Percentiles rank a stretch among this genome's conserved stretches.
Evolutionary conservation across 53 echinoderm and acorn worm genomes (phyloP).

Genomic region (Crossaster papposus): DNA sequence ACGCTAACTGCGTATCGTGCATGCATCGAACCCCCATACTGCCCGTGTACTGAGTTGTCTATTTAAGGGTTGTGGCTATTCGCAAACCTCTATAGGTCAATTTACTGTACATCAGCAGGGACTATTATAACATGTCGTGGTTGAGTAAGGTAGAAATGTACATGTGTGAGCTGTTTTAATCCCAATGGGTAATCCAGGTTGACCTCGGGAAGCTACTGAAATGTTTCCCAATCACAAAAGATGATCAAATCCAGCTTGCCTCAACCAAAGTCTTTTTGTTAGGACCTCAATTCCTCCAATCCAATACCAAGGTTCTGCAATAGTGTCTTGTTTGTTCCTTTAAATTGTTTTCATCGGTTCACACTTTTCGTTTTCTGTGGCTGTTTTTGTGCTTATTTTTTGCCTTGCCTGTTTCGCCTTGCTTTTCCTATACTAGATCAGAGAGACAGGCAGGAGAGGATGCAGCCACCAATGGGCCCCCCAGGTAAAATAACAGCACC

Average conservation of each 20-base stretch:
- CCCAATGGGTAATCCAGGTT: too few relatives aligned
- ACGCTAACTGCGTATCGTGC: too few relatives aligned
- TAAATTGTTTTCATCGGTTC: not conserved
- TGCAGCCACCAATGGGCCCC: constrained; percentile 50
- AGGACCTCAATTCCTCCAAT: not conserved
- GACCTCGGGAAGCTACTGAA: too few relatives aligned
- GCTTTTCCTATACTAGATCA: constrained; percentile 46
- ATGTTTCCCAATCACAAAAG: too few relatives aligned
- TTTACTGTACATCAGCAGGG: too few relatives aligned
- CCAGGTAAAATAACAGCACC: constrained; percentile 53
- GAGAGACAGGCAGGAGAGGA: constrained; percentile 37
- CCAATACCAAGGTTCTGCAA: not conserved
- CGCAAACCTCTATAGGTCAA: too few relatives aligned
- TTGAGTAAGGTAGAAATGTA: too few relatives aligned
- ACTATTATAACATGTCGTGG: too few relatives aligned
- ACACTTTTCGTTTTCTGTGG: not conserved
- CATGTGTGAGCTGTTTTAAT: too few relatives aligned
- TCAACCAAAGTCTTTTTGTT: not conserved
- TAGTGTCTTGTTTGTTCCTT: not conserved
- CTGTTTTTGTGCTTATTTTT: not conserved
- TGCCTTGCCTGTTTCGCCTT: constrained; percentile 42
- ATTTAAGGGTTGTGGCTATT: too few relatives aligned
- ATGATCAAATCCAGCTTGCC: not conserved
- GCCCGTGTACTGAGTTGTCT: too few relatives aligned
- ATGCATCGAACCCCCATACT: too few relatives aligned